A percentile compares a stretch with the other conserved stretches of the same genome.
phyloP scores from a whole-genome alignment of 2,888 invertebrate species.

The Euzophera pinguis region DNA sequence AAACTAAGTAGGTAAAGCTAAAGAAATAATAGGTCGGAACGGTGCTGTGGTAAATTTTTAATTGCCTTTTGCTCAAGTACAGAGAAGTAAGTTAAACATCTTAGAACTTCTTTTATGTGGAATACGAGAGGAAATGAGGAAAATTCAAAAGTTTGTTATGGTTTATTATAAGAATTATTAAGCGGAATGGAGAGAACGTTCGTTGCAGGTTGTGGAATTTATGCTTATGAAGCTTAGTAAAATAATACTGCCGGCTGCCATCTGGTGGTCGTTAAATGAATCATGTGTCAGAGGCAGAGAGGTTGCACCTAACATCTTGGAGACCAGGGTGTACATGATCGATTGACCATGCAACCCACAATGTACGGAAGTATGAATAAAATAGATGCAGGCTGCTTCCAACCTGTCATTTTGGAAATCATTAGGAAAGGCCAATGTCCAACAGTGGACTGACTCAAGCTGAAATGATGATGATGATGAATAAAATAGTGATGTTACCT shows the following conservation, averaged over 20 bases:
- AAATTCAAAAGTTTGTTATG: constrained; percentile 6
- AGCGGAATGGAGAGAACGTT: not conserved
- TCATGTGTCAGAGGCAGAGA: too few species aligned
- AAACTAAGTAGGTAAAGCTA: constrained; percentile 5
- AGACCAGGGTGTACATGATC: too few species aligned
- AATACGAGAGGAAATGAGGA: constrained; percentile 8
- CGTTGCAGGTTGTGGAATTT: not conserved
- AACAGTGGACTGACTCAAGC: too few species aligned
- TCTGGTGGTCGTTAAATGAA: too few species aligned
- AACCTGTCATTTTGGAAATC: too few species aligned
- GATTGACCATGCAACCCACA: too few species aligned
- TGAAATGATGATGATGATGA: too few species aligned
- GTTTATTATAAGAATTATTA: constrained; percentile 7
- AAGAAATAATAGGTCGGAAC: constrained; percentile 7
- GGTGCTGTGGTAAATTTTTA: constrained; percentile 8
- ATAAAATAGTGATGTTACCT: not conserved
- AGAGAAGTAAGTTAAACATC: constrained; percentile 9
- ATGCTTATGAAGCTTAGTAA: not conserved
- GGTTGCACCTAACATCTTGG: too few species aligned
- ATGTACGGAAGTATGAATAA: too few species aligned
- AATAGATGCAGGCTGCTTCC: too few species aligned
- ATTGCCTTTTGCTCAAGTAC: constrained; percentile 8
- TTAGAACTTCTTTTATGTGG: constrained; percentile 7
- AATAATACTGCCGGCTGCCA: not conserved
- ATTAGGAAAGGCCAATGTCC: too few species aligned